Evolutionary conservation across 1,140 invertebrate species (phyloP), one percentile per base, ranked within the genome.

Genomic region (Zaprionus gabonicus): DNA sequence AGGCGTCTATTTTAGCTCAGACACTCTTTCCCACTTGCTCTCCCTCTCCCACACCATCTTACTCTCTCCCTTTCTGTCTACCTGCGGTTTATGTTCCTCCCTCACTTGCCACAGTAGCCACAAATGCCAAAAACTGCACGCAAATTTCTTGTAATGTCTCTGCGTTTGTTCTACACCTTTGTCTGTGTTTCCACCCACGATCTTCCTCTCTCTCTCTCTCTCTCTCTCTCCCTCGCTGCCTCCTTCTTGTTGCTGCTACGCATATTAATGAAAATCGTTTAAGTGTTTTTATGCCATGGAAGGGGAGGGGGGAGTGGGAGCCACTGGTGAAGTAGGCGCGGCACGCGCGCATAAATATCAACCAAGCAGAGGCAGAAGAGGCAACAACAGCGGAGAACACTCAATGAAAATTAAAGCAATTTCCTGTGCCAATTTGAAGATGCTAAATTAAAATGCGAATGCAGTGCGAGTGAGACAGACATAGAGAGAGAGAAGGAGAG

Each of bases 321-420:
- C 25, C 12, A 6, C 4, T n/a, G 20, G 27, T 38, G 44, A 27
- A 44, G 60, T 80, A 80, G 74, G 74, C 77, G 68, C 59, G 59
- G 68, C 73, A 80, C 60, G 76, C 53, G 78, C 71, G 38, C 80
- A 81, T 57, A 78, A 68, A 55, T 59, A 72, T 70, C 67, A 72
- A n/a, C 49, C 70, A 71, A 23, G 59, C 53, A 70, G 46, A 78
- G 25, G 4, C 41, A 46, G 41, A 46, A 51, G 46, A 79, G 46
- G 34, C 51, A 46, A 51, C 72, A 75, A 76, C 57, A 28, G 63
- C 57, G 36, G 63, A 67, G 58, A 82, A 72, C 85, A 91, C 86
- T 91, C 86, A 82, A 90, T 90, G 82, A 81, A 85, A 90, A 90
- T 90, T 90, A 91, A 82, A 91, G 86, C 86, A 85, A 90, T 90